Evolutionary conservation across 2,113 vertebrate genomes (phyloP).

Genomic region (Anguilla japonica): DNA sequence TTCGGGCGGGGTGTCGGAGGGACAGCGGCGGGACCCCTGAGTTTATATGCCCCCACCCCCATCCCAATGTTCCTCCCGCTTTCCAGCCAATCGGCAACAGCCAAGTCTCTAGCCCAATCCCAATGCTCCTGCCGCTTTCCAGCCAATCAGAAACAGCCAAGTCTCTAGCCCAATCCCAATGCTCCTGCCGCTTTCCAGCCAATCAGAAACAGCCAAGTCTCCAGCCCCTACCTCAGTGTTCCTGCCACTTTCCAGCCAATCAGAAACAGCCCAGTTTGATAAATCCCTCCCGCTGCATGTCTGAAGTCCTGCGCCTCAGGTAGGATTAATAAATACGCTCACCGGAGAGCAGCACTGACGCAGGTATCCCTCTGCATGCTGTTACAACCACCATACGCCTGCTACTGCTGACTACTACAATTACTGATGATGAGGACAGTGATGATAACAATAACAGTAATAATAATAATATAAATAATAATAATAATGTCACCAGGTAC

Average conservation of each 20-base stretch:
- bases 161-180: background rate
- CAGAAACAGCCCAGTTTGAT: background rate
- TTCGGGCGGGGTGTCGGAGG: conserved; percentile 35
- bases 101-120: background rate
- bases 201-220: background rate
- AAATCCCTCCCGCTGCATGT: background rate
- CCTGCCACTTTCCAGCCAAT: background rate
- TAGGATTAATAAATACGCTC: background rate
- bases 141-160: background rate
- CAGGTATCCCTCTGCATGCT: too few species aligned
- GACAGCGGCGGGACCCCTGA: background rate
- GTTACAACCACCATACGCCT: too few species aligned
- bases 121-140: background rate
- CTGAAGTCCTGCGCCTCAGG: background rate
- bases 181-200: background rate
- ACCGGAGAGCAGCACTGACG: too few species aligned
- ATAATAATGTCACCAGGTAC: background rate
- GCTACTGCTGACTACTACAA: background rate
- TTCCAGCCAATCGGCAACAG: background rate
- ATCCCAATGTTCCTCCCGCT: background rate
- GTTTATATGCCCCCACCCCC: background rate
- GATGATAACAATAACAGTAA: conserved; percentile 54
- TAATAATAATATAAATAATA: conserved; percentile 2
- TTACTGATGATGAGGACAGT: background rate
- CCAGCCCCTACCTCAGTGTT: background rate